These are phyloP conservation scores for Anguilla anguilla DNA, from an alignment of 2,797 vertebrate species.

Conservation along the genomic window DNA sequence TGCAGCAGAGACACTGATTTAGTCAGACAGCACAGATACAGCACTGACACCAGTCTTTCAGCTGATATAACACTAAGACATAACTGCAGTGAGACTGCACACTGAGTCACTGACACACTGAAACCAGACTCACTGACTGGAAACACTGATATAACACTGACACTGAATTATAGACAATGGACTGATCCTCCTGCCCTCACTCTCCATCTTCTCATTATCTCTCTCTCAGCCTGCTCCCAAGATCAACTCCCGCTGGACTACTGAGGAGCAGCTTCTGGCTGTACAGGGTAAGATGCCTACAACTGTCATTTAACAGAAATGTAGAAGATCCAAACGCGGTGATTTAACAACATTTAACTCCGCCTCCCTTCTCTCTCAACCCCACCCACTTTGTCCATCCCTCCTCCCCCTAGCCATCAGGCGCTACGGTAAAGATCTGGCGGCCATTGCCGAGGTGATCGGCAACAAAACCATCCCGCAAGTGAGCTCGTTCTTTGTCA, in stretches of 20 bases:
- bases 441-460: conserved; percentile 87
- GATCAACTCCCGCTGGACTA: conserved; percentile 91
- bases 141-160: too few relatives aligned
- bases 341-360: background rate
- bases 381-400: background rate
- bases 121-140: background rate
- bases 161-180: too few relatives aligned
- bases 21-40: background rate
- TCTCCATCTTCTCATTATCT: background rate
- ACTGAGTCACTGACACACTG: background rate
- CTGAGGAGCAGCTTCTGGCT: conserved; percentile 91
- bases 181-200: background rate
- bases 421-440: conserved; percentile 87
- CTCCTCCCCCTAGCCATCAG: conserved; percentile 76
- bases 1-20: background rate
- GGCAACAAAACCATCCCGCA: conserved; percentile 87
- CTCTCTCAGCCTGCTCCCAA: conserved; percentile 75
- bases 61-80: background rate
- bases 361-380: background rate
- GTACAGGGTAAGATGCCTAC: conserved; percentile 82
- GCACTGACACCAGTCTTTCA: background rate
- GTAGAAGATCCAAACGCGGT: background rate
- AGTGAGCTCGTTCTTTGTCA: conserved; percentile 89
- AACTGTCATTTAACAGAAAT: background rate
- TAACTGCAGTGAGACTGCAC: background rate